Evolutionary conservation across 2,888 invertebrate species (phyloP).

Genomic region (Petrolisthes manimaculis): DNA sequence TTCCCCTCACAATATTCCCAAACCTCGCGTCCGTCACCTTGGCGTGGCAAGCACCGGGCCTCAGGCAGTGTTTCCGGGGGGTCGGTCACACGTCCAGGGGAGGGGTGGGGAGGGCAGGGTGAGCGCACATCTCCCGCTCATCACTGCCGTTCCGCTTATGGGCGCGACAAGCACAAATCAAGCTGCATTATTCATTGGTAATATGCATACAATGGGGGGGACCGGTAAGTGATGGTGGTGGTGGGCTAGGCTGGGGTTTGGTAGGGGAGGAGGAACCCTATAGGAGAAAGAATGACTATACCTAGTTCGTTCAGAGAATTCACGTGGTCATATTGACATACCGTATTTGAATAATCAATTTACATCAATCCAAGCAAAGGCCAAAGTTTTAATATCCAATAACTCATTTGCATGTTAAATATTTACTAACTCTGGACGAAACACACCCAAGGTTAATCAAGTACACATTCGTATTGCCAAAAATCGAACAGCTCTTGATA

Average conservation of each 20-base stretch:
- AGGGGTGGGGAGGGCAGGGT: background rate
- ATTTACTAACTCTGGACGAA: too few species aligned
- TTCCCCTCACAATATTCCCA: too few species aligned
- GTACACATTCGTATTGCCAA: background rate
- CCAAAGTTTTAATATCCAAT: too few species aligned
- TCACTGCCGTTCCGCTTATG: slow-evolving; percentile 21
- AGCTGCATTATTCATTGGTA: slow-evolving; percentile 37
- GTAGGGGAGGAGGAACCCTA: background rate
- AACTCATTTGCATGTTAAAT: too few species aligned
- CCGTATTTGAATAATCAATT: too few species aligned
- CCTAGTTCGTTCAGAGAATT: background rate
- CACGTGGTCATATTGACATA: background rate
- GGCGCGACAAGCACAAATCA: slow-evolving; percentile 30
- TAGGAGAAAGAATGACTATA: background rate
- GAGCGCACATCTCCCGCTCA: slow-evolving; percentile 10
- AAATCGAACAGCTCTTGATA: background rate
- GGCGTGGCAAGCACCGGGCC: too few species aligned
- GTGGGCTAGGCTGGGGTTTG: background rate
- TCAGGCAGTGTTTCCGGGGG: too few species aligned
- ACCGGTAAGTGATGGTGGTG: background rate
- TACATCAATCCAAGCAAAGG: too few species aligned
- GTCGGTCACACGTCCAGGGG: background rate
- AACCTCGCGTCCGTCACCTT: too few species aligned
- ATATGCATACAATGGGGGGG: slow-evolving; percentile 41
- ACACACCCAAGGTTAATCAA: background rate